Evolutionary conservation across 2,888 invertebrate genomes (phyloP), one percentile per base, ranked within the genome.

Genomic region (Axea sp.): DNA sequence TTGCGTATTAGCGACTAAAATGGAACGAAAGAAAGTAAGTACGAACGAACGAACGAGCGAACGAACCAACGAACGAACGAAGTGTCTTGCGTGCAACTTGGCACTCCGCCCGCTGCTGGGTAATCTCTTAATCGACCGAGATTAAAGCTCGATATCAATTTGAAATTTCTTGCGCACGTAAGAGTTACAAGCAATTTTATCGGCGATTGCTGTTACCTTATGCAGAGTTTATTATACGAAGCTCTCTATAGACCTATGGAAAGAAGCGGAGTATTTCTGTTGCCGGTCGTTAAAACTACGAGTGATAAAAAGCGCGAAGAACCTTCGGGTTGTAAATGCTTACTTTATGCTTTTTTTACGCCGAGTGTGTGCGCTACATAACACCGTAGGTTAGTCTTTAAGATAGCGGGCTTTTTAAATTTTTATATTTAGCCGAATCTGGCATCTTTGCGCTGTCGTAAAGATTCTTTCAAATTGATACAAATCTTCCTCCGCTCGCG

Each of bases 141-240:
- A 74, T 74, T 74, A 69, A 71, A 68, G 69, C 26, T 64, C 53
- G 74, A 74, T 74, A 74, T 74, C 74, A 74, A 74, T 74, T 74
- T 65, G 68, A 74, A 74, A 74, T 74, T 60, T 74, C 65, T 65
- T 45, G 69, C 55, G 65, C 65, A 60, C 69, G 68, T 74, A 71
- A 71, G 71, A 53, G 64, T 59, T 69, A 65, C 75, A 47, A 41
- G 75, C 72, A 71, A 72, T 67, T 75, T 75, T 72, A 75, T 75
- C 62, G 67, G 14, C 67, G 71, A 69, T 68, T 65, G 51, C 69
- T 65, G 69, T 65, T 67, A 51, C 57, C 59, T 43, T 55, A 39
- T 67, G 62, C 55, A 9, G 37, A 30, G 55, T 62, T 71, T 67
- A 71, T 71, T 62, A 71, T 67, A 51, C 71, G 49, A 22, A 43